Evolutionary conservation across 2,888 invertebrate species (phyloP), one percentile per base, ranked within the genome.

Genomic region (Sycophila texana): DNA sequence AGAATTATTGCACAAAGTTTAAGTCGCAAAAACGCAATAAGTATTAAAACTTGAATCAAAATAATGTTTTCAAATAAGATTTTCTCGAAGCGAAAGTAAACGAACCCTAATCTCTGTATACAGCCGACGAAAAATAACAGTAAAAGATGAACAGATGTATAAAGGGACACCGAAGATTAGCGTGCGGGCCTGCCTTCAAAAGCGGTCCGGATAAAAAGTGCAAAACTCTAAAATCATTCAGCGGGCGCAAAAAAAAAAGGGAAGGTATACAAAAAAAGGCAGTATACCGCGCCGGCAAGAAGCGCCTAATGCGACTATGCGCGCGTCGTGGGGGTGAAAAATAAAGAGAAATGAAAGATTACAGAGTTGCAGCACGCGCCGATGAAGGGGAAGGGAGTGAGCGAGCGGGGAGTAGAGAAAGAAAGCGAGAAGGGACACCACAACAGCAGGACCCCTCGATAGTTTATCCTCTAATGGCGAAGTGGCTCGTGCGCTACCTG

Each of bases 401-500:
- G 49, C n/a, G 57, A 74, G 67, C 49, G 68, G 63, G 68, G 67
- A 30, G 72, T 49, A 60, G 63, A 72, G 67, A 39, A 57, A 18
- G 49, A 60, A 22, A 7, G 12, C 2, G 22, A 57, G 22, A 49
- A 3, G n/a, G 20, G 5, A 63, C n/a, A 65, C 73, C 68, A 76
- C 61, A 79, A 58, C 61, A 67, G 78, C 39, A 74, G 73, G 61
- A 81, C 82, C 84, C 84, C 84, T 83, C 81, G 84, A 84, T 83
- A 83, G 81, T 84, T 84, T 82, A 84, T 83, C 85, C 86, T 87
- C 85, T 87, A 88, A 87, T 87, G 86, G 88, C 85, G 85, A 86
- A 87, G 87, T 87, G 88, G 89, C 88, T 87, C 89, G 88, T 87
- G 88, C 65, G 88, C 82, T 84, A 85, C 82, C 80, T 82, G 75